Evolutionary conservation across 2,113 vertebrate species (phyloP).

Genomic region (Cyprinodon brontotheroides): DNA sequence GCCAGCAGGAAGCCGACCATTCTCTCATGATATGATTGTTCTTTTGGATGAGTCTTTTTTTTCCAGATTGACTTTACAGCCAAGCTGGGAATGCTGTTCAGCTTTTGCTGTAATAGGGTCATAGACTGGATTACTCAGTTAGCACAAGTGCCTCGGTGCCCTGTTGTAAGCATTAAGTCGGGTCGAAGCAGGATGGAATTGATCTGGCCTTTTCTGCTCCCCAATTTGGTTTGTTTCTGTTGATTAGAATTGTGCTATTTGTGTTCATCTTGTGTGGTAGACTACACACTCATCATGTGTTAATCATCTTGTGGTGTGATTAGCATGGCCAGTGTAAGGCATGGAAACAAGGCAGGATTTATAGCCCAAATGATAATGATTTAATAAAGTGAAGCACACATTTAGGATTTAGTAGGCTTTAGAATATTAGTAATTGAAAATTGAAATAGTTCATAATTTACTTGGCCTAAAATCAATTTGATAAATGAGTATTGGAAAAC

Average conservation of each 20-base stretch:
- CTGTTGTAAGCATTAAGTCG: conserved; percentile 50
- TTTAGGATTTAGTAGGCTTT: conserved; percentile 12
- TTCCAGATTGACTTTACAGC: conserved; percentile 7
- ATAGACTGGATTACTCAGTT: conserved; percentile 24
- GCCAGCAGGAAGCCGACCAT: conserved; percentile 3
- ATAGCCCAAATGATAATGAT: conserved; percentile 47
- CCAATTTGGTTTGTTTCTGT: conserved; percentile 41
- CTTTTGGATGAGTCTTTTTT: conserved; percentile 8
- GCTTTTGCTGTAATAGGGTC: conserved; percentile 36
- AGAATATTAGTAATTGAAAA: neutral
- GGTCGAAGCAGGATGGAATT: conserved; percentile 63
- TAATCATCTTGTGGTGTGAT: conserved; percentile 49
- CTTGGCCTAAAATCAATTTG: neutral
- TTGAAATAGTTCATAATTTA: neutral
- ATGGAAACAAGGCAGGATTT: conserved; percentile 45
- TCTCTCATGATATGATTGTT: neutral
- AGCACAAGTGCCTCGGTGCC: conserved; percentile 38
- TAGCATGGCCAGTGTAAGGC: conserved; percentile 24
- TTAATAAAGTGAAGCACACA: conserved; percentile 24
- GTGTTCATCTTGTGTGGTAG: conserved; percentile 9
- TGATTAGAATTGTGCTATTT: conserved; percentile 45
- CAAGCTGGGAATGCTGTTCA: conserved; percentile 38
- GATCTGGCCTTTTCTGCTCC: conserved; percentile 54
- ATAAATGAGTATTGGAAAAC: too few relatives aligned
- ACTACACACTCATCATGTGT: conserved; percentile 31